phyloP scores from a whole-genome alignment of 2,888 invertebrate species.

The Campaea margaritaria region DNA sequence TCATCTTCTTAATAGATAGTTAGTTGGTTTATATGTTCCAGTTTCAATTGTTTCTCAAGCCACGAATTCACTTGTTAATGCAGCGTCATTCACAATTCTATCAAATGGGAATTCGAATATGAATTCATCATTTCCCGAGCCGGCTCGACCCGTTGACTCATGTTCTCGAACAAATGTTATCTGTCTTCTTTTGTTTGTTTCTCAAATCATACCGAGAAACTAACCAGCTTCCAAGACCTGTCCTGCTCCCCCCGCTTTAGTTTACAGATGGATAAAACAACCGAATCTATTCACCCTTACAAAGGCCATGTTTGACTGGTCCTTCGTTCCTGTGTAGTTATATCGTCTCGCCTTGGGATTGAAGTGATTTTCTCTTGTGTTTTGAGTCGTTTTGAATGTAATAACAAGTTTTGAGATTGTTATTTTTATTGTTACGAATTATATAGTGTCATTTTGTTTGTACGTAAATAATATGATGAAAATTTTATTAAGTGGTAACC shows the following conservation, averaged over 20 bases:
- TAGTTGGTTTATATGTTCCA: slow-evolving; percentile 12
- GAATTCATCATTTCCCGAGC: slow-evolving; percentile 41
- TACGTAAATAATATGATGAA: background rate
- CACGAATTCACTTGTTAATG: slow-evolving; percentile 20
- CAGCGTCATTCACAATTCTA: slow-evolving; percentile 29
- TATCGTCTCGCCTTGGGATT: slow-evolving; percentile 57
- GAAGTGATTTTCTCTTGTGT: slow-evolving; percentile 54
- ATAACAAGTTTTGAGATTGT: slow-evolving; percentile 30
- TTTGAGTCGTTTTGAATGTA: slow-evolving; percentile 42
- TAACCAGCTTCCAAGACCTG: slow-evolving; percentile 53
- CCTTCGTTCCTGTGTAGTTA: slow-evolving; percentile 59
- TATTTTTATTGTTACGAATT: slow-evolving; percentile 14
- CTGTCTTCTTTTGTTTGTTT: slow-evolving; percentile 83
- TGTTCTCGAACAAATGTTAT: slow-evolving; percentile 81
- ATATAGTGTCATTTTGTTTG: background rate
- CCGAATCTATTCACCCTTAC: slow-evolving; percentile 37
- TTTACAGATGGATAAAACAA: slow-evolving; percentile 24
- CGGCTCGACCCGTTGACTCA: slow-evolving; percentile 73
- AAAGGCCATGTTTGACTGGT: slow-evolving; percentile 55
- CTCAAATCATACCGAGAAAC: slow-evolving; percentile 61
- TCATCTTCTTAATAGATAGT: background rate
- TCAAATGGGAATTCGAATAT: slow-evolving; percentile 47
- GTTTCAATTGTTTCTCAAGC: slow-evolving; percentile 10
- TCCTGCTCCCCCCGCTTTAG: slow-evolving; percentile 34
- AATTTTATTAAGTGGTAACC: too few relatives aligned